Conservation (phyloP, 2,113 vertebrate genomes). For the Notothenia rossii region DNA sequence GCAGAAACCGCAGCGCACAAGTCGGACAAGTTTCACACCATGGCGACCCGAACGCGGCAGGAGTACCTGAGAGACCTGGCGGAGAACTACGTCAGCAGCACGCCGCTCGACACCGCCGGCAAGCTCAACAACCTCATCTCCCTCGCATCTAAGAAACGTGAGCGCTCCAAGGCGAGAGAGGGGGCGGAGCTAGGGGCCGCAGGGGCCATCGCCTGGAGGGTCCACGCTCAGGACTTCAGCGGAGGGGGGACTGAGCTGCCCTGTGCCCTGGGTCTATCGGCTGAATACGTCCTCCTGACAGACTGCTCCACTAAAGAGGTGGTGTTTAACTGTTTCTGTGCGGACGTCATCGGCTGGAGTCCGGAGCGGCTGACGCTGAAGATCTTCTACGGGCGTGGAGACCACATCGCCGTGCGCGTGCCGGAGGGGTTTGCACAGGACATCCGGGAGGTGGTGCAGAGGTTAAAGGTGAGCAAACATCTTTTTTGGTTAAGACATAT, state of each 20-base stretch:
- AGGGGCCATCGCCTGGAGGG: constrained; percentile 89
- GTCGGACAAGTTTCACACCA: constrained; percentile 94
- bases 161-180: constrained; percentile 86
- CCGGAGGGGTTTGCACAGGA: constrained; percentile 87
- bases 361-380: constrained; percentile 86
- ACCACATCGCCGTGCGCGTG: constrained; percentile 88
- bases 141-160: constrained; percentile 91
- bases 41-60: constrained; percentile 94
- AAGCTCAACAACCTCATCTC: constrained; percentile 95
- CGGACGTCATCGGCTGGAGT: constrained; percentile 94
- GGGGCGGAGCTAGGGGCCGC: constrained; percentile 87
- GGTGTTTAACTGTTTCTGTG: constrained; percentile 94
- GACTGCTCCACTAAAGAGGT: constrained; percentile 91
- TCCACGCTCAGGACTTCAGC: constrained; percentile 88
- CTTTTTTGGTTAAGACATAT: background rate
- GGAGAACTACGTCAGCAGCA: constrained; percentile 91
- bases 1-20: constrained; percentile 94
- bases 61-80: constrained; percentile 95
- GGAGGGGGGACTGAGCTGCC: constrained; percentile 83
- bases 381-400: constrained; percentile 92
- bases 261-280: constrained; percentile 89
- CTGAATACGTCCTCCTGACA: constrained; percentile 87
- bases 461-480: constrained; percentile 88
- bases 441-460: constrained; percentile 91
- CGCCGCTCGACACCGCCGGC: constrained; percentile 87